Percentiles rank a stretch among this genome's conserved stretches.
Evolutionary conservation across 2,888 invertebrate species (phyloP).

Genomic region (Gibbula magus): DNA sequence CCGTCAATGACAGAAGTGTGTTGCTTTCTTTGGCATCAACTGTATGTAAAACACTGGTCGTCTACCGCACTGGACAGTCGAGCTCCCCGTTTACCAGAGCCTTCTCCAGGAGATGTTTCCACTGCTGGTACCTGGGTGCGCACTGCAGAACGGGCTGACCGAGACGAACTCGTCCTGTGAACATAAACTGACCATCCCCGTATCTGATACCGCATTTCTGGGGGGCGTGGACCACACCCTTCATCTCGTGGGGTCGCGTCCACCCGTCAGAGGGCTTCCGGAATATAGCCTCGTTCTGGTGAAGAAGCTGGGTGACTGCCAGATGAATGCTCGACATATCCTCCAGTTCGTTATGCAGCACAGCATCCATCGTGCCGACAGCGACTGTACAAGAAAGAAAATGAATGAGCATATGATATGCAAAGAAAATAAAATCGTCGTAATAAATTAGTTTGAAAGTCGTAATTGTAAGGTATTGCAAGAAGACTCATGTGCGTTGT

Average conservation of each 20-base stretch:
- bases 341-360: constrained; percentile 37
- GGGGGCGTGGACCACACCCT: constrained; percentile 55
- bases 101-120: constrained; percentile 49
- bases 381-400: constrained; percentile 53
- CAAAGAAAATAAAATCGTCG: too few species aligned
- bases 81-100: constrained; percentile 47
- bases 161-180: constrained; percentile 62
- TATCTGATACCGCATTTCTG: constrained; percentile 53
- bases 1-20: too few species aligned
- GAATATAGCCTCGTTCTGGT: constrained; percentile 46
- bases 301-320: constrained; percentile 56
- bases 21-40: too few species aligned
- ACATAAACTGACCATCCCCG: constrained; percentile 58
- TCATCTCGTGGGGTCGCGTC: constrained; percentile 41
- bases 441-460: too few species aligned
- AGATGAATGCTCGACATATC: constrained; percentile 55
- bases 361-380: constrained; percentile 55
- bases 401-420: neutral
- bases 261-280: neutral
- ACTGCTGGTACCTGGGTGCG: constrained; percentile 60
- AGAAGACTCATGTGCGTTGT: too few species aligned
- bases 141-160: constrained; percentile 58
- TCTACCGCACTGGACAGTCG: constrained; percentile 40
- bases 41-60: constrained; percentile 10
- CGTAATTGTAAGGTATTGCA: too few species aligned